Percentiles rank a stretch among this genome's conserved stretches.
Conservation (phyloP, 2,113 vertebrate genomes). For the Callipepla squamata region DNA sequence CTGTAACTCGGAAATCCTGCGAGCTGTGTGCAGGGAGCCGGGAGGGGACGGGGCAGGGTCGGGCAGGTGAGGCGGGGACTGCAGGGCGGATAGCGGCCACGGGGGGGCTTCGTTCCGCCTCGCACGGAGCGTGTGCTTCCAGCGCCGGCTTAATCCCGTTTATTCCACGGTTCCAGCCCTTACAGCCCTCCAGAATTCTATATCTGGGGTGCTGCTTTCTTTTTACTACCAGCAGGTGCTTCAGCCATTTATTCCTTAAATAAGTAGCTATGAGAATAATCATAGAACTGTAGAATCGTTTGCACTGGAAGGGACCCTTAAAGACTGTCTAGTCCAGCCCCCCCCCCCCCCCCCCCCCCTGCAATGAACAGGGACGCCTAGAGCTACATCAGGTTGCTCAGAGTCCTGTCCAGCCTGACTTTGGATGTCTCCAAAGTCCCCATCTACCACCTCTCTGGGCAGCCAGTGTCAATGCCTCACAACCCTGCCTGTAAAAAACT, state of each 20-base stretch:
- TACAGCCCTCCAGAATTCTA: background rate
- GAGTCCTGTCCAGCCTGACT: too few relatives aligned
- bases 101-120: slow-evolving; percentile 65
- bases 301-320: too few relatives aligned
- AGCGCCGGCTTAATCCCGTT: background rate
- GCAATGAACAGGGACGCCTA: too few relatives aligned
- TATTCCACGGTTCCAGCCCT: background rate
- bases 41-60: background rate
- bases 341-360: too few relatives aligned
- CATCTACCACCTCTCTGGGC: too few relatives aligned
- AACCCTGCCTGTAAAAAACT: too few relatives aligned
- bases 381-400: too few relatives aligned
- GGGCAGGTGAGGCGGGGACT: background rate
- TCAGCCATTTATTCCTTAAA: slow-evolving; percentile 28
- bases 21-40: background rate
- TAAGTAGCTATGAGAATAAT: slow-evolving; percentile 6
- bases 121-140: background rate
- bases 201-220: background rate
- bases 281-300: too few relatives aligned
- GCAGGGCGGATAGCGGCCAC: slow-evolving; percentile 49
- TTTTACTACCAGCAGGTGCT: background rate
- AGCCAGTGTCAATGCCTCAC: too few relatives aligned
- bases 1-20: background rate
- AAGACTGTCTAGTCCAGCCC: too few relatives aligned
- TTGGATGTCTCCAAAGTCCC: too few relatives aligned